Conservation (phyloP, 2,797 vertebrate genomes). For the Neosilurus mollespiculum region DNA sequence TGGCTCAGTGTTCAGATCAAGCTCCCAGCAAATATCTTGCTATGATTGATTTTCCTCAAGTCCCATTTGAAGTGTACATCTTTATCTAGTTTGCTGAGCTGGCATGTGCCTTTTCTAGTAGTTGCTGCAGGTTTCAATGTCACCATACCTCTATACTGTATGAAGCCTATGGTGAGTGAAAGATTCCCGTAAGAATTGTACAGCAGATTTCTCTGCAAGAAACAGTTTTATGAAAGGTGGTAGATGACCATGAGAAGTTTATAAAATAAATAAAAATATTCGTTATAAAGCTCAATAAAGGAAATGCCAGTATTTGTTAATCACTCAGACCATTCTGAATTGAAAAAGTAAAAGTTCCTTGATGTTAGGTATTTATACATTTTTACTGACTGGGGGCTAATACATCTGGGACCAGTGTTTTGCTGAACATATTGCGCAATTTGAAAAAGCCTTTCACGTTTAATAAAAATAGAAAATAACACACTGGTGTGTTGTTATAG, state of each 20-base stretch:
- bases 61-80: slow-evolving; percentile 28
- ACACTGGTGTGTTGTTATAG: background rate
- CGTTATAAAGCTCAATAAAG: slow-evolving; percentile 26
- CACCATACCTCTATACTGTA: slow-evolving; percentile 3
- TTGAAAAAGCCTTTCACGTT: background rate
- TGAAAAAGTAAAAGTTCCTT: background rate
- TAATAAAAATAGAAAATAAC: background rate
- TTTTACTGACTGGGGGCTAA: background rate
- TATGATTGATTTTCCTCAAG: slow-evolving; percentile 41
- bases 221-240: slow-evolving; percentile 21
- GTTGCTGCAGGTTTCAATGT: slow-evolving; percentile 14
- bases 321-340: slow-evolving; percentile 2
- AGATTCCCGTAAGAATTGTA: slow-evolving; percentile 35
- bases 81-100: slow-evolving; percentile 29
- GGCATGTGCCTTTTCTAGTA: background rate
- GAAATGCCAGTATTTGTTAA: background rate
- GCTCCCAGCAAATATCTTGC: slow-evolving; percentile 23
- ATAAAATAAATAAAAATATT: slow-evolving; percentile 26
- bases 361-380: background rate
- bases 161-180: slow-evolving; percentile 15
- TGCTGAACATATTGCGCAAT: background rate
- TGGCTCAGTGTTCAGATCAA: slow-evolving; percentile 35
- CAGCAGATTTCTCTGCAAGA: slow-evolving; percentile 31
- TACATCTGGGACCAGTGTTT: background rate
- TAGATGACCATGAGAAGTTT: slow-evolving; percentile 31